Evolutionary conservation across 2,797 vertebrate genomes (phyloP), one percentile per base, ranked within the genome.

Genomic region (Peromyscus melanophrys): DNA sequence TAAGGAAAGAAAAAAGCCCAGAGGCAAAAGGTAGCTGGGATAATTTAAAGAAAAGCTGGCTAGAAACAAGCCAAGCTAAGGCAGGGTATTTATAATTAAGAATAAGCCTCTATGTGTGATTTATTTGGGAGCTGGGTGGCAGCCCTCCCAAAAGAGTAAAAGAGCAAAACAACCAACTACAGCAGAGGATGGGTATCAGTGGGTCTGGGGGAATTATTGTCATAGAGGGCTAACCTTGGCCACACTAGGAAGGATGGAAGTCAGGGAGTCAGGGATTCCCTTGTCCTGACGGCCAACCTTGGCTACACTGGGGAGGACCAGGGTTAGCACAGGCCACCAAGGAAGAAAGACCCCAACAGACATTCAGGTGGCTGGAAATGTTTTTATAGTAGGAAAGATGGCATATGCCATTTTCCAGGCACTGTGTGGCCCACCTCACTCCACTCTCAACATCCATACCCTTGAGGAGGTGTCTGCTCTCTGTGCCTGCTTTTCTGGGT

Each of bases 391-490:
- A 19, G 29, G n/a, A 83, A 31, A n/a, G 27, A 55, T 25, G 0
- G 27, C 43, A 29, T 43, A 55, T 25, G 0, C 16, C 43, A 29
- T 43, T 46, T 65, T 3, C 17, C 17, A 5, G 34, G 34, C 1
- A 0, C 31, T 4, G 2, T 0, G 3, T 25, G 23, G 3, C 4
- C 6, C 17, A 3, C 0, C 1, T 37, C 63, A 43, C 17, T 16
- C 61, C 23, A 8, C 29, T 89, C 40, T 25, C 80, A 14, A n/a
- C 9, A 11, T 7, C 49, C n/a, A 31, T 34, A 71, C 52, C 17
- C 14, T 37, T 40, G 1, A 52, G 80, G 17, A 52, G 73, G 25
- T 25, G 4, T 1, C 13, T 40, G 49, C 61, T 63, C 59, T 10
- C 71, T 52, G 40, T 0, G 0, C 31, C 89, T 29, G 27, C 14